These are phyloP conservation scores for Yponomeuta sedellus DNA, from an alignment of 2,888 invertebrate species.

Conservation along the genomic window DNA sequence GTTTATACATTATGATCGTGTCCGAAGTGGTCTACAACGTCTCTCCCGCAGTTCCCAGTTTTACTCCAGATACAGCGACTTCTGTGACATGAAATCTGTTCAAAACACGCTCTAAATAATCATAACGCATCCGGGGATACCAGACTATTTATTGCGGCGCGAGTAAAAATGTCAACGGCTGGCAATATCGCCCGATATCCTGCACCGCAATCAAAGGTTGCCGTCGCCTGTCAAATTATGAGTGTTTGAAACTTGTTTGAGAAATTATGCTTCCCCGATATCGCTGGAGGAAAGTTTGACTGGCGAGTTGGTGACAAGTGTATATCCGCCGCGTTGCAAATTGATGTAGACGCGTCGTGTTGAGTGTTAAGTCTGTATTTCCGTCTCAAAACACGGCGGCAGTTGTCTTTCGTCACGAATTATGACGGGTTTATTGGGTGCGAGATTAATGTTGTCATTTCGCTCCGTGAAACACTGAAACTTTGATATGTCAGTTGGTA, in stretches of 20 bases:
- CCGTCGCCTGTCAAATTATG: conserved; percentile 54
- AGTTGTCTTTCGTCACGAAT: background rate
- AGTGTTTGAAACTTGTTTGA: conserved; percentile 37
- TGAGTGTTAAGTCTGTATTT: conserved; percentile 10
- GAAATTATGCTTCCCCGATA: conserved; percentile 37
- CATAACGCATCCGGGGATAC: conserved; percentile 44
- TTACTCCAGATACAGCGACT: background rate
- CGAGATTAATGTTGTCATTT: conserved; percentile 8
- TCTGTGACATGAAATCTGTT: background rate
- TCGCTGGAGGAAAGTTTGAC: conserved; percentile 67
- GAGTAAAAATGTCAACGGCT: conserved; percentile 63
- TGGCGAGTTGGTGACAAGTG: conserved; percentile 53
- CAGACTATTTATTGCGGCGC: conserved; percentile 47
- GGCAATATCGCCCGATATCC: conserved; percentile 35
- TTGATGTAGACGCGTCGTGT: conserved; percentile 31
- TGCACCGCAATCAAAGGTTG: conserved; percentile 50
- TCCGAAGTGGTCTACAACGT: background rate
- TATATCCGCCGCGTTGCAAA: conserved; percentile 52
- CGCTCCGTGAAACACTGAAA: background rate
- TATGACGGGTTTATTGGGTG: conserved; percentile 13
- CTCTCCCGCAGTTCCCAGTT: too few relatives aligned
- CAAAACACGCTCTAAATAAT: conserved; percentile 39
- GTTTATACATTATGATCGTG: background rate
- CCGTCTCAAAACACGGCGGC: background rate
- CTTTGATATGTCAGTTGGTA: background rate